phyloP scores from a whole-genome alignment of 2,797 vertebrate species.

The Leptodactylus fallax region DNA sequence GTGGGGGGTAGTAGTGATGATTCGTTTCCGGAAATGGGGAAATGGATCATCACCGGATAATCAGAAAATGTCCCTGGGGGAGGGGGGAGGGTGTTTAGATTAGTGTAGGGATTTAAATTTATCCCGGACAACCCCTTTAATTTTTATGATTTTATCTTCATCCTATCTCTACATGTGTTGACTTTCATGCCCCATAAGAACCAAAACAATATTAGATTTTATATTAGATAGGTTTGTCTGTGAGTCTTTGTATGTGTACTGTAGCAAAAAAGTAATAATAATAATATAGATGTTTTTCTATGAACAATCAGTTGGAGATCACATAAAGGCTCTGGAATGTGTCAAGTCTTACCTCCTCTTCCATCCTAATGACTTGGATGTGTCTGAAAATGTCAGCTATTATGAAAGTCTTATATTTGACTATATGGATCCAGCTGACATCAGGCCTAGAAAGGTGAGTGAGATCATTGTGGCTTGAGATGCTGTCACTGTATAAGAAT shows the following conservation, averaged over 20 bases:
- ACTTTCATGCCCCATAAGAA: neutral
- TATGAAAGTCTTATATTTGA: constrained; percentile 82
- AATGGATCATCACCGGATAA: no score
- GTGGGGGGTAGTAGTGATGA: no score
- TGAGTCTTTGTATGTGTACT: neutral
- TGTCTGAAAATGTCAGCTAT: constrained; percentile 86
- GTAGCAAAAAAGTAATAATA: neutral
- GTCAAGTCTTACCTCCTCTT: constrained; percentile 90
- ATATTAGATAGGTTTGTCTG: neutral
- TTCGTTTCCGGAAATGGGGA: no score
- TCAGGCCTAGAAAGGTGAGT: constrained; percentile 85
- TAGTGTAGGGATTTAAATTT: no score
- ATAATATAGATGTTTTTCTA: constrained; percentile 10
- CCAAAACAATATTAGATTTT: neutral
- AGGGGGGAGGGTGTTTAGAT: no score
- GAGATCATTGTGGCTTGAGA: constrained; percentile 26
- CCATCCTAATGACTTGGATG: constrained; percentile 86
- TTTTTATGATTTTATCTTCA: neutral
- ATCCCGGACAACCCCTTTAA: no score
- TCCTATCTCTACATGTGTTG: neutral
- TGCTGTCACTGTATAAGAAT: neutral
- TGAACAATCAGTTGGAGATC: constrained; percentile 75
- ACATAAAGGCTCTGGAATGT: constrained; percentile 84
- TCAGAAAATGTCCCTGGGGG: no score
- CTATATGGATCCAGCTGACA: constrained; percentile 67